Percentiles rank a stretch among this genome's conserved stretches.
Evolutionary conservation across 1,140 invertebrate species (phyloP).

Genomic region (Diuraphis noxia): DNA sequence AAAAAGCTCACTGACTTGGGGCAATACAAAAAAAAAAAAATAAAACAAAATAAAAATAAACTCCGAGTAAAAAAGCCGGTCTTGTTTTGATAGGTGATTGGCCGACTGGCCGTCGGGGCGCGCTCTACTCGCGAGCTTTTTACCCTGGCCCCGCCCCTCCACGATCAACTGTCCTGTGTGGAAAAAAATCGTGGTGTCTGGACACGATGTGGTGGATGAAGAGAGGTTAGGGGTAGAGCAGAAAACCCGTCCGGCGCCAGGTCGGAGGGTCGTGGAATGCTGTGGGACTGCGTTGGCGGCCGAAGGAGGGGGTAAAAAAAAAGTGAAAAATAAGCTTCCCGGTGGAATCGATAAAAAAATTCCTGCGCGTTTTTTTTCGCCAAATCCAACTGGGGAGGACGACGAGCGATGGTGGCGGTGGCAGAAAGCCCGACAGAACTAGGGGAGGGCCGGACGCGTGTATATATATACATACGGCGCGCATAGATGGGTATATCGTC

Average conservation of each 20-base stretch:
- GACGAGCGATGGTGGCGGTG: background rate
- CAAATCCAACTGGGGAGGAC: background rate
- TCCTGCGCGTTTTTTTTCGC: constrained; percentile 51
- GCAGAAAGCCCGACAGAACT: constrained; percentile 1
- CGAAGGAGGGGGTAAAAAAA: constrained; percentile 11
- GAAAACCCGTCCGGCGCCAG: constrained; percentile 13
- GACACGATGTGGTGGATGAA: background rate
- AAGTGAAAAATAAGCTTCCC: constrained; percentile 48
- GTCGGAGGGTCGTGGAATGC: background rate
- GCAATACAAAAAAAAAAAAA: constrained; percentile 1
- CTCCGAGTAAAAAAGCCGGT: constrained; percentile 42
- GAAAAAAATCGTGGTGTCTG: constrained; percentile 46
- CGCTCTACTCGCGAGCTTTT: constrained; percentile 43
- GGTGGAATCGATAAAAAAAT: constrained; percentile 53
- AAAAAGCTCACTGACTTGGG: background rate
- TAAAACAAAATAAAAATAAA: constrained; percentile 21
- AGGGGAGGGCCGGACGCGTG: background rate
- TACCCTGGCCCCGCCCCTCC: constrained; percentile 6
- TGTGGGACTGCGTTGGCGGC: background rate
- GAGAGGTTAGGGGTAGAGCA: background rate
- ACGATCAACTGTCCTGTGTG: background rate
- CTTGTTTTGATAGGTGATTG: constrained; percentile 47
- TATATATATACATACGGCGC: background rate
- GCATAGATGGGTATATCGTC: constrained; percentile 25
- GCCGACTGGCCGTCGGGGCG: constrained; percentile 10